phyloP scores from a whole-genome alignment of 2,113 vertebrate genomes.

The Cyrtonyx montezumae region DNA sequence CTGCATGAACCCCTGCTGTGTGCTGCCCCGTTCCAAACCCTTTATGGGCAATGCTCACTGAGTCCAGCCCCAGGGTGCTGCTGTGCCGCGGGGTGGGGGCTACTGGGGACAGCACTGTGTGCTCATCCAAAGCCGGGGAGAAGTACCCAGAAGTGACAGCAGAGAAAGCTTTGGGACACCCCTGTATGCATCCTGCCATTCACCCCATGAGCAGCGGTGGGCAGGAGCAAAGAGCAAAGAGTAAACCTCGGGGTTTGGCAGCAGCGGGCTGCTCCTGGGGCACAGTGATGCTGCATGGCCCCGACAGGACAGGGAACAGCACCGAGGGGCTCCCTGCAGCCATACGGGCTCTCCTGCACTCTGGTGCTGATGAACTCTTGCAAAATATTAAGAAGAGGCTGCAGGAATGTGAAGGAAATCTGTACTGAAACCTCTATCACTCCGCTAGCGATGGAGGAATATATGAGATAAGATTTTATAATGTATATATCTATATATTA shows the following conservation, averaged over 20 bases:
- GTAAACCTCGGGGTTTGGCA: rapidly evolving
- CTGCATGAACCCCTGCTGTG: rapidly evolving
- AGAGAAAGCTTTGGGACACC: no score
- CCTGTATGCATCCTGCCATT: not conserved
- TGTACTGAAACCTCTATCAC: rapidly evolving
- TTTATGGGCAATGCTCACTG: not conserved
- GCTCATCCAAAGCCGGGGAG: not conserved
- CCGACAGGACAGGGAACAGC: not conserved
- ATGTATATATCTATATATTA: no score
- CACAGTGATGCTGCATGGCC: rapidly evolving
- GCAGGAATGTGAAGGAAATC: not conserved
- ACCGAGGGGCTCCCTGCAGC: not conserved
- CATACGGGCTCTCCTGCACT: not conserved
- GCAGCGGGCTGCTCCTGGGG: not conserved
- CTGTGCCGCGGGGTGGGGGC: not conserved
- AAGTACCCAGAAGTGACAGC: not conserved
- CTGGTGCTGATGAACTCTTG: not conserved
- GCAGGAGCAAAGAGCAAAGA: not conserved
- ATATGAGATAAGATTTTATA: not conserved
- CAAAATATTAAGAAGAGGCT: conserved; percentile 5
- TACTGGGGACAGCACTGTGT: rapidly evolving
- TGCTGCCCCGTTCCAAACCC: not conserved
- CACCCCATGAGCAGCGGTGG: not conserved
- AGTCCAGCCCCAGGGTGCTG: not conserved
- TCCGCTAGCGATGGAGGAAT: conserved; percentile 7